Evolutionary conservation across 2,113 vertebrate species (phyloP), one percentile per base, ranked within the genome.

Genomic region (Hepsetus odoe): DNA sequence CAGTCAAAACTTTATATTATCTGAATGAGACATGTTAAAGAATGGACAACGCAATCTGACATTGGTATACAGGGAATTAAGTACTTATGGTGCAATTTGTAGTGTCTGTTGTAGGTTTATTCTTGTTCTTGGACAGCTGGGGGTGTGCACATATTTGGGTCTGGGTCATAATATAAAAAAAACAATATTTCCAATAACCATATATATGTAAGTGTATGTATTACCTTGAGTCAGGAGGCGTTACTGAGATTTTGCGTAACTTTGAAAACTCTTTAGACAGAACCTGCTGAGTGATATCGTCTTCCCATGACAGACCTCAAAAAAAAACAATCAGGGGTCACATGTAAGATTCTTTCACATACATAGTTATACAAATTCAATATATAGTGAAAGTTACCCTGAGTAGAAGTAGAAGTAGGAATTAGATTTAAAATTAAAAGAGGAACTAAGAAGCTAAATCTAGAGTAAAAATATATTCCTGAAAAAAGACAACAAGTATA

Each of bases 251-350:
- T 89, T 89, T 93, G 77, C 90, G 94, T 72, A 99, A 85, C 64
- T 87, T 87, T 38, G 95, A 92, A 1, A 98, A 89, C 30, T 97
- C 96, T 79, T 89, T 94, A 9, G 92, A 91, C 87, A 97, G 88
- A 78, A 95, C 83, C 30, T 85, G 89, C 84, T 98, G 97, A 0
- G 94, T 94, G 58, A 91, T 73, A 56, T 95, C 96, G 22, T 98
- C 97, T 62, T 77, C 87, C 96, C 96, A 98, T 0, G 94, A 93
- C 80, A 95, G 81, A 78, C 96, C 97, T 99, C n/a, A n/a, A n/a
- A n/a, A n/a, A n/a, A n/a, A n/a, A n/a, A n/a, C n/a, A n/a, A n/a
- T n/a, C n/a, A n/a, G 72, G 22, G 79, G 8, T n/a, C 55, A 68
- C 26, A 74, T 18, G 66, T 64, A 53, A 10, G 28, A 6, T 20